Conservation (phyloP, 2,888 invertebrate species). For the Charanyca ferruginea region DNA sequence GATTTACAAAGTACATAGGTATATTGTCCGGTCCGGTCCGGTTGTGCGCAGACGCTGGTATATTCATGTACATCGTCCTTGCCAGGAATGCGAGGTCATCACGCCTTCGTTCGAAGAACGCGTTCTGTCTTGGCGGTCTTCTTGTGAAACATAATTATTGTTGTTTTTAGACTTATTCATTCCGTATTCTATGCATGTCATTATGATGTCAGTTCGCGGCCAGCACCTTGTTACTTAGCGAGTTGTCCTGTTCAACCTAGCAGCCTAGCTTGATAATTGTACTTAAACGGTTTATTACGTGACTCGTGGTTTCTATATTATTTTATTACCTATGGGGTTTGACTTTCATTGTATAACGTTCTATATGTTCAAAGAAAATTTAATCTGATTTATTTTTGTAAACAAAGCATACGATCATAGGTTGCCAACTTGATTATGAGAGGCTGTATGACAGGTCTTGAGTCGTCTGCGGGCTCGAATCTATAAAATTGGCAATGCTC, state of each 20-base stretch:
- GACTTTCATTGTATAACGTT: slow-evolving; percentile 28
- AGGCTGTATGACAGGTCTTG: not conserved
- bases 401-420: not conserved
- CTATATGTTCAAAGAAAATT: slow-evolving; percentile 4
- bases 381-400: not conserved
- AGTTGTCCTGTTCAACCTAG: slow-evolving; percentile 59
- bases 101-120: slow-evolving; percentile 83
- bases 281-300: slow-evolving; percentile 53
- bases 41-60: slow-evolving; percentile 63
- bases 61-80: slow-evolving; percentile 86
- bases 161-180: slow-evolving; percentile 79
- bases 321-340: slow-evolving; percentile 12
- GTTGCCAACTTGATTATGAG: not conserved
- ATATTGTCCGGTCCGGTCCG: slow-evolving; percentile 66
- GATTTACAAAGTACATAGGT: slow-evolving; percentile 59
- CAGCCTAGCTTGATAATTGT: slow-evolving; percentile 60
- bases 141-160: slow-evolving; percentile 84
- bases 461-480: not conserved
- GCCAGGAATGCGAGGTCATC: slow-evolving; percentile 90
- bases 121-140: slow-evolving; percentile 82
- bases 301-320: slow-evolving; percentile 30
- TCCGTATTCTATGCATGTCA: slow-evolving; percentile 83
- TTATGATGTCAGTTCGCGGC: slow-evolving; percentile 78
- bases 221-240: slow-evolving; percentile 71
- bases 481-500: not conserved